Conservation (phyloP, 2,113 vertebrate genomes). For the Pycnonotus jocosus region DNA sequence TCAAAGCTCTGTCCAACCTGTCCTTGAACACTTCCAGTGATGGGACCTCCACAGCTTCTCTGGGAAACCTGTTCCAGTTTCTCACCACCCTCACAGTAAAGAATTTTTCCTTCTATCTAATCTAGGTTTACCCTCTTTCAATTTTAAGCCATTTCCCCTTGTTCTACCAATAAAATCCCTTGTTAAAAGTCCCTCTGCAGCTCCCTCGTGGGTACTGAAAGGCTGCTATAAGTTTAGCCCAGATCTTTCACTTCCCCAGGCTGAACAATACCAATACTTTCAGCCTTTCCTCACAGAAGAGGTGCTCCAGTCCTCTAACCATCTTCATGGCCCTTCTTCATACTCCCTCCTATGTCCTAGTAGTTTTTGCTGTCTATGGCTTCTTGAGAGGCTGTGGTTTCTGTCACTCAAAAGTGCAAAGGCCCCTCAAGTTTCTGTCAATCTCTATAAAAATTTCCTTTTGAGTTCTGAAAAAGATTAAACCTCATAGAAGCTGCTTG, state of each 20-base stretch:
- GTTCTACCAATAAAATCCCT: neutral
- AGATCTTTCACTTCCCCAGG: neutral
- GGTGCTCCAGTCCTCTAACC: neutral
- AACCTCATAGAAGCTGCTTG: neutral
- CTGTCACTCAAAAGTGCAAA: neutral
- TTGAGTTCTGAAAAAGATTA: neutral
- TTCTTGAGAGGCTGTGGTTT: neutral
- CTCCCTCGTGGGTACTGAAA: neutral
- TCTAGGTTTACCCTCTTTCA: neutral
- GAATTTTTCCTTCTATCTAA: neutral
- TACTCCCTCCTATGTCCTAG: neutral
- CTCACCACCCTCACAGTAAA: neutral
- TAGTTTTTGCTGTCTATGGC: neutral
- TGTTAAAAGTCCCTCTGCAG: neutral
- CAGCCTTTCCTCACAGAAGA: neutral
- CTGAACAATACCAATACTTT: neutral
- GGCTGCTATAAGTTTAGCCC: neutral
- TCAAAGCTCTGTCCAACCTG: neutral
- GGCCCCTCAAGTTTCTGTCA: neutral
- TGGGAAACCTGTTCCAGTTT: neutral
- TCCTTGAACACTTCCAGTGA: rapidly evolving
- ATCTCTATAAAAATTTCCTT: neutral
- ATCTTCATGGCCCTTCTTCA: neutral
- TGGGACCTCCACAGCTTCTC: neutral
- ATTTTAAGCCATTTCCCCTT: neutral